Conservation (phyloP, 2,113 vertebrate genomes). For the Tauraco erythrolophus region DNA sequence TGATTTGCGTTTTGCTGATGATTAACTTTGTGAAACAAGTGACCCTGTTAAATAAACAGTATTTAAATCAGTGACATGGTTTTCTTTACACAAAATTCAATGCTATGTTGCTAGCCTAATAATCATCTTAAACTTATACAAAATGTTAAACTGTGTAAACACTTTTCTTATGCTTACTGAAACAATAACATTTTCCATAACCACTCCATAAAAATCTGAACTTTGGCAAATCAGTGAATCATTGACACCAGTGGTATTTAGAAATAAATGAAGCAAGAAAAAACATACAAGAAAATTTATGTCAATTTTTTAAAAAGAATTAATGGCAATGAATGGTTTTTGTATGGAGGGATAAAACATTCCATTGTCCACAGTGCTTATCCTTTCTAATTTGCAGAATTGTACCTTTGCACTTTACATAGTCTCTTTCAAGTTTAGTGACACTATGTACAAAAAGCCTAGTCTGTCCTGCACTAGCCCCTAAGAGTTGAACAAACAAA, state of each 20-base stretch:
- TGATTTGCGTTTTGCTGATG: slow-evolving; percentile 7
- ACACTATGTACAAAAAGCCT: background rate
- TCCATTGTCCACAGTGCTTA: background rate
- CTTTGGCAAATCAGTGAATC: background rate
- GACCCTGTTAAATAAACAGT: background rate
- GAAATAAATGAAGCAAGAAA: background rate
- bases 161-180: background rate
- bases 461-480: background rate
- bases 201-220: background rate
- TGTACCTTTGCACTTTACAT: background rate
- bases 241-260: background rate
- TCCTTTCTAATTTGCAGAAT: background rate
- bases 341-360: background rate
- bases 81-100: background rate
- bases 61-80: background rate
- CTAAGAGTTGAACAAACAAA: background rate
- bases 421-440: background rate
- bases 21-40: slow-evolving; percentile 17
- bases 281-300: background rate
- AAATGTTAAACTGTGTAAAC: background rate
- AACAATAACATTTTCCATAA: background rate
- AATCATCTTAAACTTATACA: background rate
- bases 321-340: background rate
- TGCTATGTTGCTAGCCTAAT: background rate
- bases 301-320: background rate